These are phyloP conservation scores for Trichonephila inaurata DNA, from an alignment of 1,140 invertebrate species.

Conservation along the genomic window DNA sequence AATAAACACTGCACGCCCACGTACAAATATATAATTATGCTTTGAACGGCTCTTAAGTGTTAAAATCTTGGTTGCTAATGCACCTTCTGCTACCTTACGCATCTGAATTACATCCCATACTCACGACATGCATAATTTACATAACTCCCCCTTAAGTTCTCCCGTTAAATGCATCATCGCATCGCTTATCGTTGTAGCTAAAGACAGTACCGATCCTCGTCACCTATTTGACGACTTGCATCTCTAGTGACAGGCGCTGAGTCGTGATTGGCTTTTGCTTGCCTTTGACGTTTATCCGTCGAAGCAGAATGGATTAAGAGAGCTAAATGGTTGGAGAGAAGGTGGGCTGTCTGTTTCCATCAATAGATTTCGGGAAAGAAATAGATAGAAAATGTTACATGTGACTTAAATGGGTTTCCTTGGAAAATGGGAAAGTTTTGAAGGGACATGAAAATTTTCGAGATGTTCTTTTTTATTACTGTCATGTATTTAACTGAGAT, in stretches of 20 bases:
- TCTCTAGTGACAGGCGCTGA: conserved; percentile 30
- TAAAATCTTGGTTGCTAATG: not conserved
- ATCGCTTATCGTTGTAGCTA: not conserved
- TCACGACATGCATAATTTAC: conserved; percentile 8
- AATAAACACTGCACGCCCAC: not conserved
- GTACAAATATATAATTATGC: not conserved
- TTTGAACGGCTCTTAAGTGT: not conserved
- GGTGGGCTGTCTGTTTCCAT: not conserved
- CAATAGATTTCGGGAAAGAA: not conserved
- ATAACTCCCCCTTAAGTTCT: not conserved
- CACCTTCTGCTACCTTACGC: not conserved
- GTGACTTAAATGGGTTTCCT: not conserved
- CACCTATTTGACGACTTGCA: conserved; percentile 25
- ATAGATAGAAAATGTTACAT: not conserved
- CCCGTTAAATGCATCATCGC: not conserved
- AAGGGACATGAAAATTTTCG: not conserved
- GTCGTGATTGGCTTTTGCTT: conserved; percentile 38
- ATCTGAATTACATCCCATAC: not conserved
- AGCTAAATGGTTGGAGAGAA: conserved; percentile 15
- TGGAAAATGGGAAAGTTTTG: not conserved
- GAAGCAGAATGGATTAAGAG: conserved; percentile 23
- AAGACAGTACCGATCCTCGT: conserved; percentile 17
- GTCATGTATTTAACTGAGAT: no score
- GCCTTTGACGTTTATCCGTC: conserved; percentile 39
- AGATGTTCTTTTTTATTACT: not conserved